These are phyloP conservation scores for Saguinus imperator DNA, from an alignment of 2,113 vertebrate genomes.

Conservation along the genomic window DNA sequence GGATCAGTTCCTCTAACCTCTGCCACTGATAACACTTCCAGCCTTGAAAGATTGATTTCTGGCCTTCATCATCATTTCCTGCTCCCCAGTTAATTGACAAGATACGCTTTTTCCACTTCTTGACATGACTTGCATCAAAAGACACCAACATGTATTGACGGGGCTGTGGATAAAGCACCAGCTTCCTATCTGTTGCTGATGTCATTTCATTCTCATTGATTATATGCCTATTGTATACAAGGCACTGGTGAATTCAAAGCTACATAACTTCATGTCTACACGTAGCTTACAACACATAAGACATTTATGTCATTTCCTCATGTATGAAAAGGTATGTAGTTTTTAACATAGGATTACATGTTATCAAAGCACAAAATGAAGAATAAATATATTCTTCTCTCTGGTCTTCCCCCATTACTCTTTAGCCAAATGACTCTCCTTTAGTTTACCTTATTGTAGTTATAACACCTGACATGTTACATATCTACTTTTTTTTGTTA, in stretches of 20 bases:
- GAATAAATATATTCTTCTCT: background rate
- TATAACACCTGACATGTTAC: background rate
- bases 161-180: background rate
- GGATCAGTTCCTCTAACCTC: background rate
- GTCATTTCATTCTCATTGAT: background rate
- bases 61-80: background rate
- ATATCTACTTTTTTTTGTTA: background rate
- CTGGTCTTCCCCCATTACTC: background rate
- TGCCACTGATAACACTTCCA: background rate
- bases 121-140: background rate
- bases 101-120: background rate
- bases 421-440: background rate
- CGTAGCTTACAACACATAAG: background rate
- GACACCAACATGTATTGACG: background rate
- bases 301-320: background rate
- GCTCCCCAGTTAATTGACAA: background rate
- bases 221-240: background rate
- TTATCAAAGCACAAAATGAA: background rate
- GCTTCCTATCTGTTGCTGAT: background rate
- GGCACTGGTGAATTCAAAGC: background rate
- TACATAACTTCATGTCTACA: background rate
- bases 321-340: background rate
- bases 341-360: background rate
- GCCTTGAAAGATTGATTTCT: background rate
- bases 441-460: background rate